Evolutionary conservation across 2,797 vertebrate genomes (phyloP).

Genomic region (Chiroxiphia lanceolata): DNA sequence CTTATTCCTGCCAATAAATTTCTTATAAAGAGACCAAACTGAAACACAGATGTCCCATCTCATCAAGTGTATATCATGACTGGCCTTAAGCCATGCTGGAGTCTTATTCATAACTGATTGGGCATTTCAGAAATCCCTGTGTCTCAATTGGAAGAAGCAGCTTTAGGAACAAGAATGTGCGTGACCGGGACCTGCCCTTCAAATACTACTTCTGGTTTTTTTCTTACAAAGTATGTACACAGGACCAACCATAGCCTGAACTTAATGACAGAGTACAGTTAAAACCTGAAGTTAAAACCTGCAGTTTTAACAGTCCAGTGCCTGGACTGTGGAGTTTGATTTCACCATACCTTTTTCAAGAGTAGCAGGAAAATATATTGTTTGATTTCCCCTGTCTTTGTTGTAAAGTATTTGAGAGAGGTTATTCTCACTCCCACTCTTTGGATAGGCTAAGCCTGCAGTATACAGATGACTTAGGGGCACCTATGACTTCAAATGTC

Average conservation of each 20-base stretch:
- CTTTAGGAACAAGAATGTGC: neutral
- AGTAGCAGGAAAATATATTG: neutral
- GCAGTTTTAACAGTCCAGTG: neutral
- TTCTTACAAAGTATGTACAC: neutral
- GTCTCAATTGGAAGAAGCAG: constrained; percentile 18
- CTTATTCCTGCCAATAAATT: constrained; percentile 34
- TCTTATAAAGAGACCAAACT: constrained; percentile 19
- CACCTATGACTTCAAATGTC: constrained; percentile 23
- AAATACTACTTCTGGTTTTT: neutral
- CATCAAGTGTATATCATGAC: constrained; percentile 25
- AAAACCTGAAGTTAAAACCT: neutral
- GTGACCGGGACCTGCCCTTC: constrained; percentile 18
- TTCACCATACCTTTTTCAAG: neutral
- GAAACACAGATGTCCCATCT: constrained; percentile 63
- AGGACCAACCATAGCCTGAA: neutral
- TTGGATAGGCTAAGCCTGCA: neutral
- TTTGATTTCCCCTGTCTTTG: neutral
- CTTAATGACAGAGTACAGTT: neutral
- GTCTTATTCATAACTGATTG: constrained; percentile 1
- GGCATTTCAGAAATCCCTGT: constrained; percentile 23
- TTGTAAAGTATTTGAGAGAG: neutral
- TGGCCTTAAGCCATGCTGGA: constrained; percentile 21
- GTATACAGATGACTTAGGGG: neutral
- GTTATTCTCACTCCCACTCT: neutral
- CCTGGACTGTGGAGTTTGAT: neutral